Percentiles rank a stretch among this genome's conserved stretches.
Evolutionary conservation across 2,888 invertebrate species (phyloP).

Genomic region (Caenorhabditis sp.): DNA sequence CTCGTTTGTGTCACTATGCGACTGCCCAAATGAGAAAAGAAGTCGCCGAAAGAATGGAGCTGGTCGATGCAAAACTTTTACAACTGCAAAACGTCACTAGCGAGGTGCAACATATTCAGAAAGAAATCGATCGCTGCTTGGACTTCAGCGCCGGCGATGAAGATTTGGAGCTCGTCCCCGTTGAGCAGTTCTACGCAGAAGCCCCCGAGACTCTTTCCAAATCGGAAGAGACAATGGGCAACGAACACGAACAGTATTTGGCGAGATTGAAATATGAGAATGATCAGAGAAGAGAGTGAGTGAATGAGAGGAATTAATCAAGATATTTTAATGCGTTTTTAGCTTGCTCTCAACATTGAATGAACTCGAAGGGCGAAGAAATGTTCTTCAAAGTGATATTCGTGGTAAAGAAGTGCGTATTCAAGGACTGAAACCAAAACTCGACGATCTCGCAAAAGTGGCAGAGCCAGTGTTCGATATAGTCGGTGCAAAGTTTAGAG

Average conservation of each 20-base stretch:
- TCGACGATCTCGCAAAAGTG: conserved; percentile 61
- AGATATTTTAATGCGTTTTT: conserved; percentile 24
- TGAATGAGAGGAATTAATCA: neutral
- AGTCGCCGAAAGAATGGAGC: conserved; percentile 55
- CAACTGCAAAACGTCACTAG: conserved; percentile 75
- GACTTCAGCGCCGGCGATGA: conserved; percentile 77
- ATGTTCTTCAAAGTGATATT: conserved; percentile 76
- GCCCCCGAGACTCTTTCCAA: conserved; percentile 64
- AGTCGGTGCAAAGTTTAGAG: conserved; percentile 66
- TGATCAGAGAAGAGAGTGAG: conserved; percentile 71
- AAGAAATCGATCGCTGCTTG: conserved; percentile 76
- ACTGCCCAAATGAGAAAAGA: conserved; percentile 65
- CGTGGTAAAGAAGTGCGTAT: conserved; percentile 75
- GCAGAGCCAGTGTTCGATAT: conserved; percentile 68
- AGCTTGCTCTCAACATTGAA: conserved; percentile 72
- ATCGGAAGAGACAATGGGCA: conserved; percentile 64
- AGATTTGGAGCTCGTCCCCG: conserved; percentile 72
- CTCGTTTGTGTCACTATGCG: conserved; percentile 65
- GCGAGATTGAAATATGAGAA: conserved; percentile 75
- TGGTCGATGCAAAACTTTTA: conserved; percentile 74
- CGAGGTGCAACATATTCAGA: conserved; percentile 78
- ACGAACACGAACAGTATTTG: conserved; percentile 75
- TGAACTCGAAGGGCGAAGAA: conserved; percentile 75
- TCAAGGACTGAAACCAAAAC: conserved; percentile 67
- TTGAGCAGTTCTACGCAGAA: conserved; percentile 74